Base-by-base conservation (phyloP, 2,797 vertebrate species). In the Hippocampus kuda region DNA sequence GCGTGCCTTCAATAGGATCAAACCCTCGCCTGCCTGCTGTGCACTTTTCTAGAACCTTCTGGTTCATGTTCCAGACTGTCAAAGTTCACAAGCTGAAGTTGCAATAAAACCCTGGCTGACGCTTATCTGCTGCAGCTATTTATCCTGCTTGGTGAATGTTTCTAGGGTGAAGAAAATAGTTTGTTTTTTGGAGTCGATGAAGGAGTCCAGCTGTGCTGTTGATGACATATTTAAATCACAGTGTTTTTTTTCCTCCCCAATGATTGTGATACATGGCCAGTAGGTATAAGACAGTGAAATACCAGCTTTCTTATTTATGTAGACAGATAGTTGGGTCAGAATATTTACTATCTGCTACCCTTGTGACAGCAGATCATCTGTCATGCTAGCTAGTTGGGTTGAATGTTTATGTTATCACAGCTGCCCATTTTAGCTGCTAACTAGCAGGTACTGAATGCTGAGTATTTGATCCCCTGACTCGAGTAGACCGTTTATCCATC, bases 21-120 rank as follows among this genome's bases (percentile, higher is more conserved):
- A 63, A 72, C 74, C 16, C 4, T 4, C 68, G 68, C 26, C 24
- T 24, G 62, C 68, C 65, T 41, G 46, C 51, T 49, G 13, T 73
- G 68, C 24, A 72, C 68, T 68, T 77, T 61, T 81, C 46, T 78
- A 63, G 70, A 77, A 70, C 72, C 63, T 27, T 61, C 66, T 75
- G 63, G 68, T 80, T 38, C 78, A 1, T 73, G 62, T 69, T 81
- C 76, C 77, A 80, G 73, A 71, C 68, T 76, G 73, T 79, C 78
- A 83, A 83, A 83, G 80, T 82, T 83, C 79, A 83, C 67, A 68
- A 73, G 78, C 76, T 81, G 79, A 78, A 66, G 13, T 12, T 48
- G 77, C 72, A 76, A 66, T 79, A 75, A 81, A 77, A 34, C n/a
- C 12, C 18, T 70, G 65, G 71, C 42, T 56, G 65, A 56, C 16